Evolutionary conservation across 2,888 invertebrate species (phyloP), one percentile per base, ranked within the genome.

Genomic region (Bellardia pandia): DNA sequence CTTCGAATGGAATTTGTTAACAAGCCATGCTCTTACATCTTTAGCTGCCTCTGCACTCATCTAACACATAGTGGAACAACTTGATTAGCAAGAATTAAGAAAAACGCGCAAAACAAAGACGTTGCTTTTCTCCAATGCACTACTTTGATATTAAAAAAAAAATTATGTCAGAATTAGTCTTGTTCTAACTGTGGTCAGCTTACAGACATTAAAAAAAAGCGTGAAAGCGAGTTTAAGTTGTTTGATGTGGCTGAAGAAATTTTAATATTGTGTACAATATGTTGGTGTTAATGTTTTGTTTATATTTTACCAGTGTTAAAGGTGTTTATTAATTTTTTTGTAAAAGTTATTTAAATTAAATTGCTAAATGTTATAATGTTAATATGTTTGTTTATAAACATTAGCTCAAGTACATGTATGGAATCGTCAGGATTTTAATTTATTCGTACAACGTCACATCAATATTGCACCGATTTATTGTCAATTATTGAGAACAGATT

Each of bases 401-500:
- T 42, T 74, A 77, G 83, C 86, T 14, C 84, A 76, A 51, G 37
- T 62, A 3, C 16, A 84, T 33, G 9, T 48, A 9, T 84, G 84
- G 84, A 79, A 64, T 58, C 77, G 80, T 3, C 56, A 72, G 33
- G 86, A 87, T 76, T 8, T 80, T 1, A 75, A 87, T 85, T 68
- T 87, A 23, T 78, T 87, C 60, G 23, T 87, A 30, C 86, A 87
- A 75, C 86, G 86, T 23, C 84, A 91, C 64, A 91, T 92, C 45
- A 89, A 91, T 84, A 86, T 92, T 30, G 92, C 92, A 85, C 92
- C 92, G 13, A 88, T 92, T 16, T 90, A 91, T 81, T 92, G 92
- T 79, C 90, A 90, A 68, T 68, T 92, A 68, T 71, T 90, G 42
- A 72, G 89, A 62, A 88, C 86, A 74, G 89, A 91, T 89, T 89